Evolutionary conservation across 2,888 invertebrate genomes (phyloP).

Genomic region (Abrostola tripartita): DNA sequence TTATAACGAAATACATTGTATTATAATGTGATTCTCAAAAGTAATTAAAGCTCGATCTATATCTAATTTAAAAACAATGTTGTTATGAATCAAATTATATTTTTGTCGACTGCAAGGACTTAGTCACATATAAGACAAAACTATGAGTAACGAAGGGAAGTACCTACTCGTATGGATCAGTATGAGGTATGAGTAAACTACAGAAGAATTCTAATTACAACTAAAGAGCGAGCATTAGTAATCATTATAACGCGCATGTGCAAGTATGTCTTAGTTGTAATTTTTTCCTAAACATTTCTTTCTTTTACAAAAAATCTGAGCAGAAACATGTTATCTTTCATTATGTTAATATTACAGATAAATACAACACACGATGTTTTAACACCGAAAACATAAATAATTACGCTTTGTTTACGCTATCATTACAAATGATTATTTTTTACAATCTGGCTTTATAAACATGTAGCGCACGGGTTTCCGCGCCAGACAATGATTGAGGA

Average conservation of each 20-base stretch:
- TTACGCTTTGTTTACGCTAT: background rate
- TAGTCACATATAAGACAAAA: slow-evolving; percentile 47
- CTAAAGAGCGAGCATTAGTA: slow-evolving; percentile 43
- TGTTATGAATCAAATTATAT: slow-evolving; percentile 41
- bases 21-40: slow-evolving; percentile 8
- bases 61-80: slow-evolving; percentile 10
- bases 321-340: too few relatives aligned
- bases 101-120: slow-evolving; percentile 31
- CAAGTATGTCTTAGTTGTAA: background rate
- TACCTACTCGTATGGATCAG: slow-evolving; percentile 16
- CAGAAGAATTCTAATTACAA: slow-evolving; percentile 41
- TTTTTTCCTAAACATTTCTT: background rate
- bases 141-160: slow-evolving; percentile 46
- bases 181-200: slow-evolving; percentile 32
- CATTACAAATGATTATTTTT: background rate
- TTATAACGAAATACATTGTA: slow-evolving; percentile 12
- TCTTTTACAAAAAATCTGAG: too few relatives aligned
- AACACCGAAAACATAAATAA: too few relatives aligned
- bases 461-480: background rate
- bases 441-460: background rate
- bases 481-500: background rate
- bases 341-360: too few relatives aligned
- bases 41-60: slow-evolving; percentile 17
- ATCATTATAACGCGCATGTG: background rate
- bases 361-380: too few relatives aligned